Evolutionary conservation across 2,797 vertebrate genomes (phyloP).

Genomic region (Poeciliopsis turneri): DNA sequence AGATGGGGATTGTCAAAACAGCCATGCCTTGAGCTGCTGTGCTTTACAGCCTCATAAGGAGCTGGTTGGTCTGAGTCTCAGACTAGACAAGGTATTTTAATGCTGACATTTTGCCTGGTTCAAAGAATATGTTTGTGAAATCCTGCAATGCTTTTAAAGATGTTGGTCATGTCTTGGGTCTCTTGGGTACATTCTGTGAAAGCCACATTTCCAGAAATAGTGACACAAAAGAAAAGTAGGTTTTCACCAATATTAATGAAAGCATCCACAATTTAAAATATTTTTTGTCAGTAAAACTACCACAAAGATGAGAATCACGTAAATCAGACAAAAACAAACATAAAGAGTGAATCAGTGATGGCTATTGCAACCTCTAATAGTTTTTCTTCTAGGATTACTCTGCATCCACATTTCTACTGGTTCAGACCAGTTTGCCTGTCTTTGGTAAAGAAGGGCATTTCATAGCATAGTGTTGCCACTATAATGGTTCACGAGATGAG

Average conservation of each 20-base stretch:
- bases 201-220: neutral
- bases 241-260: neutral
- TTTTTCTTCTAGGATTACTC: neutral
- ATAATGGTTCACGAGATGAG: neutral
- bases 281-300: neutral
- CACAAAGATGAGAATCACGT: neutral
- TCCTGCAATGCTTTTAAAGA: slow-evolving; percentile 25
- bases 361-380: neutral
- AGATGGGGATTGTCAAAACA: slow-evolving; percentile 66
- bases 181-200: neutral
- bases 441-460: neutral
- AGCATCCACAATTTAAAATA: neutral
- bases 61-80: slow-evolving; percentile 39
- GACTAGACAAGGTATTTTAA: slow-evolving; percentile 28
- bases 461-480: neutral
- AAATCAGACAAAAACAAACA: neutral
- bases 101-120: slow-evolving; percentile 8
- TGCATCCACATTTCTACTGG: neutral
- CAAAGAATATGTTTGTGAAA: neutral
- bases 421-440: neutral
- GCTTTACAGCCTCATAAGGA: slow-evolving; percentile 47
- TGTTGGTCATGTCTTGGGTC: neutral
- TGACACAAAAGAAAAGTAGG: neutral
- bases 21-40: slow-evolving; percentile 42
- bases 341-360: neutral